Evolutionary conservation across 2,888 invertebrate genomes (phyloP), one percentile per base, ranked within the genome.

Genomic region (Hipparchia semele): DNA sequence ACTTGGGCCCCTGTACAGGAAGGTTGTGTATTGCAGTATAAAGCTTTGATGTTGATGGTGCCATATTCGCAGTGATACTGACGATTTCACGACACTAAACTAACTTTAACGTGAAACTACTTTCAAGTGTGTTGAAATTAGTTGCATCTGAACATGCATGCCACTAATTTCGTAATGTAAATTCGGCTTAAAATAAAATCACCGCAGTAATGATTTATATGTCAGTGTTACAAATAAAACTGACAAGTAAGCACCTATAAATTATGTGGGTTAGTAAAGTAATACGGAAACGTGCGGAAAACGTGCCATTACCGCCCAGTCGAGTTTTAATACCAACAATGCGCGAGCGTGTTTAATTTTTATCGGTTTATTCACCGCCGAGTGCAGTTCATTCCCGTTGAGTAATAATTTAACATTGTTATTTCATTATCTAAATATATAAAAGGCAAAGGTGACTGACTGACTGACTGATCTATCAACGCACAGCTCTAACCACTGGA

Each of bases 241-340:
- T 53, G 65, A 65, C 65, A 65, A 53, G 51, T 53, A 53, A 65
- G 65, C 65, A 65, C 39, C 65, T 12, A 65, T 65, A 65, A 65
- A 65, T 51, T 33, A 65, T 51, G 53, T 51, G 51, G 65, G 51
- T 33, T 53, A 65, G 65, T 53, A 23, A 65, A 65, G 53, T 65
- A 65, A 53, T 65, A 23, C 65, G 6, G 33, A 65, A 65, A 53
- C 65, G 65, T 65, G 65, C 12, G 33, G 33, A 53, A 53, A 65
- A 51, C 23, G 33, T 65, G 51, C 51, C 64, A 4, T 33, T 33
- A 23, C 23, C 23, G 6, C 9, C 33, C 6, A 51, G 65, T 12
- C 51, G 33, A 65, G 39, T 39, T 65, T 65, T 51, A 39, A 51
- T 65, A 53, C n/a, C 33, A 65, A 33, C 65, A 53, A 33, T 51